A percentile compares a stretch with the other conserved stretches of the same genome.
Conservation (phyloP, 2,888 invertebrate species). For the Psylliodes chrysocephalus region DNA sequence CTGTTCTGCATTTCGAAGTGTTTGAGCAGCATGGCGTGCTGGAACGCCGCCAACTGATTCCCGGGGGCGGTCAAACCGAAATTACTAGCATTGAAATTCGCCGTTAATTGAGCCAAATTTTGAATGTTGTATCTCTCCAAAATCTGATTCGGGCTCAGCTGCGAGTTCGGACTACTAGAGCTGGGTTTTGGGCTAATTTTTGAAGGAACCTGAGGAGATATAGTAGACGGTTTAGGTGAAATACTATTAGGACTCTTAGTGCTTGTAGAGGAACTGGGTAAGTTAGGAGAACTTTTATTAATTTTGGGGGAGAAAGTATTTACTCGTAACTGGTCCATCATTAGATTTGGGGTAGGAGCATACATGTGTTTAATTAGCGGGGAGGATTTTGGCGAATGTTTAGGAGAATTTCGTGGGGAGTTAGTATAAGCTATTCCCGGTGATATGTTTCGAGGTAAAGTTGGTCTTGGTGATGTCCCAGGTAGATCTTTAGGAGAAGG, state of each 20-base stretch:
- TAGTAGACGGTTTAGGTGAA: slow-evolving; percentile 17
- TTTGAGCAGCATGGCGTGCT: slow-evolving; percentile 61
- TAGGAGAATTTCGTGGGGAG: slow-evolving; percentile 45
- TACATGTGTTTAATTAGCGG: slow-evolving; percentile 53
- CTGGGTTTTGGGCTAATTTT: slow-evolving; percentile 32
- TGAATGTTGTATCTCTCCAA: slow-evolving; percentile 63
- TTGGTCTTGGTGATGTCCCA: slow-evolving; percentile 35
- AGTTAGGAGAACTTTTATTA: slow-evolving; percentile 35
- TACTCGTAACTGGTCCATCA: slow-evolving; percentile 40
- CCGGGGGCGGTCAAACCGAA: slow-evolving; percentile 42
- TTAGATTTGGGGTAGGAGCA: slow-evolving; percentile 46
- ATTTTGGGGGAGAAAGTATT: slow-evolving; percentile 36
- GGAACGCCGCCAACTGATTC: slow-evolving; percentile 57
- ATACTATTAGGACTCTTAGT: slow-evolving; percentile 20
- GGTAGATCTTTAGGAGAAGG: slow-evolving; percentile 23
- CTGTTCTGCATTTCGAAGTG: slow-evolving; percentile 61
- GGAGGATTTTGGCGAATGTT: slow-evolving; percentile 53
- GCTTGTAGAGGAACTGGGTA: slow-evolving; percentile 27
- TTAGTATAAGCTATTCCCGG: slow-evolving; percentile 29
- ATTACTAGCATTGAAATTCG: slow-evolving; percentile 57
- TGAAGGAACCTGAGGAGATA: slow-evolving; percentile 10
- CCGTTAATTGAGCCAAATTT: slow-evolving; percentile 62
- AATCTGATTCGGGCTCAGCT: slow-evolving; percentile 58
- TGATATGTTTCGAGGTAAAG: slow-evolving; percentile 36
- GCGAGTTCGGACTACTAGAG: slow-evolving; percentile 34